These are phyloP conservation scores for Agapostemon virescens DNA, from an alignment of 2,888 invertebrate genomes.

Conservation along the genomic window DNA sequence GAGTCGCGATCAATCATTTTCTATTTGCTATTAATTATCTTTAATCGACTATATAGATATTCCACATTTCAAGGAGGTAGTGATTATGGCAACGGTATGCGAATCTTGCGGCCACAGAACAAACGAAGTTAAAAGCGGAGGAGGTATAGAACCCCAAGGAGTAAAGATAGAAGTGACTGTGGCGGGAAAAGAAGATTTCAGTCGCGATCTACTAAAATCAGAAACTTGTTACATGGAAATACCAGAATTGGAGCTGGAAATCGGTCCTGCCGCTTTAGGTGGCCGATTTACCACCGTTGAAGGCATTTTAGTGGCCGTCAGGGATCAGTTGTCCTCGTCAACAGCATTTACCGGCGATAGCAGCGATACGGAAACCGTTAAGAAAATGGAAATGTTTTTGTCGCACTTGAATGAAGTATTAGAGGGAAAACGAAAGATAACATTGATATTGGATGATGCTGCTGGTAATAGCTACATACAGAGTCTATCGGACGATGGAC, in stretches of 20 bases:
- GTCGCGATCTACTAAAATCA: slow-evolving; percentile 96
- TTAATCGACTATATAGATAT: slow-evolving; percentile 83
- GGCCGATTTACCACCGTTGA: slow-evolving; percentile 98
- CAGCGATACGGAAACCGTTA: slow-evolving; percentile 82
- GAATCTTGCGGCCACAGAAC: slow-evolving; percentile 94
- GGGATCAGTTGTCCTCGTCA: slow-evolving; percentile 86
- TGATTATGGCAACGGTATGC: slow-evolving; percentile 98
- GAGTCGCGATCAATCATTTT: background rate
- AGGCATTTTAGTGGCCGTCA: slow-evolving; percentile 90
- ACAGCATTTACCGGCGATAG: slow-evolving; percentile 89
- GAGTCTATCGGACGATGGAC: slow-evolving; percentile 87
- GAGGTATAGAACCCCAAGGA: slow-evolving; percentile 92
- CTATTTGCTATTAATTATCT: slow-evolving; percentile 28
- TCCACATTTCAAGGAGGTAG: slow-evolving; percentile 98
- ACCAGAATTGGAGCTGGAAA: slow-evolving; percentile 94
- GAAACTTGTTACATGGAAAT: slow-evolving; percentile 90
- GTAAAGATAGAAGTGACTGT: slow-evolving; percentile 89
- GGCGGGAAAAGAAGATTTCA: slow-evolving; percentile 88
- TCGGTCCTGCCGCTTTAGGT: slow-evolving; percentile 91
- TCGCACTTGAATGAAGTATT: slow-evolving; percentile 86
- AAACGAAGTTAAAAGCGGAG: slow-evolving; percentile 97
- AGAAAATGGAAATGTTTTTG: slow-evolving; percentile 85
- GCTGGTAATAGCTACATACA: slow-evolving; percentile 97
- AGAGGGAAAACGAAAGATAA: slow-evolving; percentile 84
- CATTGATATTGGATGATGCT: slow-evolving; percentile 95